Evolutionary conservation across 1,140 invertebrate species (phyloP).

Genomic region (Heliothis subflexa): DNA sequence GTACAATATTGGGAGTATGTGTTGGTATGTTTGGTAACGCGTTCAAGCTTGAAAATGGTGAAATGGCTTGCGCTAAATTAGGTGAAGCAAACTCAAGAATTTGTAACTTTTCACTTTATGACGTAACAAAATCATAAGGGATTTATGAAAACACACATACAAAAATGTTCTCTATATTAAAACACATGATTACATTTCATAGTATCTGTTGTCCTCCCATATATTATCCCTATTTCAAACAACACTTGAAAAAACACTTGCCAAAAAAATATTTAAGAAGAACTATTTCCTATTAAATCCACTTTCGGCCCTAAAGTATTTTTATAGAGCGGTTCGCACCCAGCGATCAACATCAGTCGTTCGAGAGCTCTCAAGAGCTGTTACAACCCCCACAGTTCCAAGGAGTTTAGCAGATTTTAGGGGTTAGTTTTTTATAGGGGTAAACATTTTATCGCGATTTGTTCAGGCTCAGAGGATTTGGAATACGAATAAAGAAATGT

Average conservation of each 20-base stretch:
- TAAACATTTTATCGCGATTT: conserved; percentile 50
- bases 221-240: not conserved
- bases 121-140: too few relatives aligned
- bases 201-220: not conserved
- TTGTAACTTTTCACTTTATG: too few relatives aligned
- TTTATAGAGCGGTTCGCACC: conserved; percentile 54
- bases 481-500: conserved; percentile 15
- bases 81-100: too few relatives aligned
- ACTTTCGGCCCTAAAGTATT: conserved; percentile 49
- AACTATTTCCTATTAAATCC: conserved; percentile 49
- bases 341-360: conserved; percentile 59
- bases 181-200: too few relatives aligned
- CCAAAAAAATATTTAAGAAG: not conserved
- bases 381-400: conserved; percentile 51
- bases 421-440: conserved; percentile 46
- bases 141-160: too few relatives aligned
- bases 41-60: not conserved
- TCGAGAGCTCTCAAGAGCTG: conserved; percentile 63
- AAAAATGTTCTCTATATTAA: too few relatives aligned
- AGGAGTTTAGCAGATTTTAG: conserved; percentile 59
- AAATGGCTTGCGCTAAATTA: not conserved
- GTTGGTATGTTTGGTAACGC: not conserved
- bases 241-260: not conserved
- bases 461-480: conserved; percentile 40
- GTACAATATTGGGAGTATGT: not conserved